Evolutionary conservation across 2,113 vertebrate genomes (phyloP).

Genomic region (Haemorhous mexicanus): DNA sequence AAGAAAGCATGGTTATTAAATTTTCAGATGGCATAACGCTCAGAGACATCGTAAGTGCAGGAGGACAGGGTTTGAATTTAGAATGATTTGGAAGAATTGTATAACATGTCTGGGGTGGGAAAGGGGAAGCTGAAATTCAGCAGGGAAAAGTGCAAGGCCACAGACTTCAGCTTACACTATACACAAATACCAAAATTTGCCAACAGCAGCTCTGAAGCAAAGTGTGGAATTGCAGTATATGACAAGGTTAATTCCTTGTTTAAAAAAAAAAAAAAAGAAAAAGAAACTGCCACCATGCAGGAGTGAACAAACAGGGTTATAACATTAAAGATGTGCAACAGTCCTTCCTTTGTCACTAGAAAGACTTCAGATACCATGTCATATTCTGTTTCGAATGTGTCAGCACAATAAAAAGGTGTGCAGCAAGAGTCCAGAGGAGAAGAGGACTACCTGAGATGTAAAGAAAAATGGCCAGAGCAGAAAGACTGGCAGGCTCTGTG

Average conservation of each 20-base stretch:
- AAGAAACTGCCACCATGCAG: neutral
- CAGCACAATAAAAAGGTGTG: neutral
- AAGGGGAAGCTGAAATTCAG: neutral
- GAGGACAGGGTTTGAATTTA: slow-evolving; percentile 8
- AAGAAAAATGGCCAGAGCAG: neutral
- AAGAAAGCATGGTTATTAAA: slow-evolving; percentile 30
- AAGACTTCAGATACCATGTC: neutral
- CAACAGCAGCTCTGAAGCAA: neutral
- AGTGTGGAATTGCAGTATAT: neutral
- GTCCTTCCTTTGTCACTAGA: neutral
- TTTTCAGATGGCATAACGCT: slow-evolving; percentile 34
- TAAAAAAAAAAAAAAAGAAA: neutral
- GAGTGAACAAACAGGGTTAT: neutral
- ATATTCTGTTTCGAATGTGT: neutral
- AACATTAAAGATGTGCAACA: neutral
- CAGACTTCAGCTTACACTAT: neutral
- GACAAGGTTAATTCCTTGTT: neutral
- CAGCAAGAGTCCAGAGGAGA: neutral
- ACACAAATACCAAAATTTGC: neutral
- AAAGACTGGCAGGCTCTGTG: neutral
- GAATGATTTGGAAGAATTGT: neutral
- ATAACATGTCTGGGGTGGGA: neutral
- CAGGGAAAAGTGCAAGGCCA: neutral
- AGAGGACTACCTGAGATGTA: neutral
- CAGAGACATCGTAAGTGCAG: neutral